Percentiles rank a stretch among this genome's conserved stretches.
phyloP scores from a whole-genome alignment of 2,888 invertebrate species.

The Dione vanillae region DNA sequence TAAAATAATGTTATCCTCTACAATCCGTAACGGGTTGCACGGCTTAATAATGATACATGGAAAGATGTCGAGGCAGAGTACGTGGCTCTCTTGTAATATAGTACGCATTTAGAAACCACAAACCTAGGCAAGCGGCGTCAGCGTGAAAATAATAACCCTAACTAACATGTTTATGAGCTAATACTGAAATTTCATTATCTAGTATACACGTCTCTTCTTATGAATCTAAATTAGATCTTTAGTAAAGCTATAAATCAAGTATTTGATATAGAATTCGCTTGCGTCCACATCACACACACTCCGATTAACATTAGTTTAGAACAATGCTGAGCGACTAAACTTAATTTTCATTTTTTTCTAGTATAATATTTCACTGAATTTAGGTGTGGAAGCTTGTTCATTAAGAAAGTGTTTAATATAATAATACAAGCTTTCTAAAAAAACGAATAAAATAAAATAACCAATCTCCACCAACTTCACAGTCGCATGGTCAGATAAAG shows the following conservation, averaged over 20 bases:
- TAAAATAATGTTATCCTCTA: not conserved
- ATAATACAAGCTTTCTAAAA: constrained; percentile 28
- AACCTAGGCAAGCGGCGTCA: constrained; percentile 44
- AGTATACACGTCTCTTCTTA: constrained; percentile 56
- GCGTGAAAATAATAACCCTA: constrained; percentile 50
- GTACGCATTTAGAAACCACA: not conserved
- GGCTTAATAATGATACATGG: not conserved
- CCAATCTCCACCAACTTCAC: no score
- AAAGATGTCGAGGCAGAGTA: not conserved
- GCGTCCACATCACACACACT: constrained; percentile 63
- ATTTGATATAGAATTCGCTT: constrained; percentile 54
- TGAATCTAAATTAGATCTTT: constrained; percentile 64
- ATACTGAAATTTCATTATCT: constrained; percentile 63
- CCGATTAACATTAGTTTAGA: constrained; percentile 69
- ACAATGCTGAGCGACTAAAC: constrained; percentile 63
- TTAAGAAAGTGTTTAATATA: constrained; percentile 51
- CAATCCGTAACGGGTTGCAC: not conserved
- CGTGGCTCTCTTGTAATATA: not conserved
- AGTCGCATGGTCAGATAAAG: not conserved
- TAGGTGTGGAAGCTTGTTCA: constrained; percentile 61
- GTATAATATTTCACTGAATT: constrained; percentile 73
- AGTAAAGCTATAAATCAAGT: constrained; percentile 59
- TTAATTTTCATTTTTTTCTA: constrained; percentile 61
- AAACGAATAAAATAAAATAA: not conserved
- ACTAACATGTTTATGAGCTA: constrained; percentile 59